phyloP scores from a whole-genome alignment of 2,113 vertebrate species.

The Poeciliopsis turrubarensis region DNA sequence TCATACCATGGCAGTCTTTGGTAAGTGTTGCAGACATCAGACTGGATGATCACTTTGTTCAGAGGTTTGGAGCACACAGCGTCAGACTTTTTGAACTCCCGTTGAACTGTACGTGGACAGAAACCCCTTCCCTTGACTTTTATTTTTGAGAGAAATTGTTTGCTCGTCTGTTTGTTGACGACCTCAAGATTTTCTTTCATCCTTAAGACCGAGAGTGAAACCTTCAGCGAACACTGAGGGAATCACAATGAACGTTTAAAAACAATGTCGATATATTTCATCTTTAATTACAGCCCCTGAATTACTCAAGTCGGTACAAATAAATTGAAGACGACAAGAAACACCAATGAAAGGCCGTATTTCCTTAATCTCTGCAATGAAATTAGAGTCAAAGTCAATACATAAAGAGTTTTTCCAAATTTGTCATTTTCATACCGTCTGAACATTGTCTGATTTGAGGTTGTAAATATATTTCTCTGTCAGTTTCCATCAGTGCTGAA shows the following conservation, averaged over 20 bases:
- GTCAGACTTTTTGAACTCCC: not conserved
- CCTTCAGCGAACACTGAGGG: not conserved
- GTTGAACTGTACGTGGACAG: no score
- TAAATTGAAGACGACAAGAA: not conserved
- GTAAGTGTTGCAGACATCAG: no score
- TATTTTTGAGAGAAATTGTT: not conserved
- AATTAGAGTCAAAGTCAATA: slow-evolving; percentile 1
- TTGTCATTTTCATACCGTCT: not conserved
- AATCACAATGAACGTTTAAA: not conserved
- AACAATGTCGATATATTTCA: not conserved
- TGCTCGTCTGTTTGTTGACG: not conserved
- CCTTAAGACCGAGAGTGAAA: not conserved
- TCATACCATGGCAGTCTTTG: no score
- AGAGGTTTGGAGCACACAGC: not conserved
- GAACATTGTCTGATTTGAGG: not conserved
- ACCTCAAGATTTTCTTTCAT: not conserved
- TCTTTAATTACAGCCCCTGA: no score
- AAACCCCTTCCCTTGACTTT: not conserved
- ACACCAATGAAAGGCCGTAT: not conserved
- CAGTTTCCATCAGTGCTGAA: not conserved
- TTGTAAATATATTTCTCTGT: slow-evolving; percentile 18
- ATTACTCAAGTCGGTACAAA: not conserved
- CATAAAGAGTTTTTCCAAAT: not conserved
- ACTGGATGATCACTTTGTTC: not conserved
- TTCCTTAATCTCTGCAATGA: not conserved